phyloP scores from a whole-genome alignment of 2,888 invertebrate species.

The Andrena bucephala region DNA sequence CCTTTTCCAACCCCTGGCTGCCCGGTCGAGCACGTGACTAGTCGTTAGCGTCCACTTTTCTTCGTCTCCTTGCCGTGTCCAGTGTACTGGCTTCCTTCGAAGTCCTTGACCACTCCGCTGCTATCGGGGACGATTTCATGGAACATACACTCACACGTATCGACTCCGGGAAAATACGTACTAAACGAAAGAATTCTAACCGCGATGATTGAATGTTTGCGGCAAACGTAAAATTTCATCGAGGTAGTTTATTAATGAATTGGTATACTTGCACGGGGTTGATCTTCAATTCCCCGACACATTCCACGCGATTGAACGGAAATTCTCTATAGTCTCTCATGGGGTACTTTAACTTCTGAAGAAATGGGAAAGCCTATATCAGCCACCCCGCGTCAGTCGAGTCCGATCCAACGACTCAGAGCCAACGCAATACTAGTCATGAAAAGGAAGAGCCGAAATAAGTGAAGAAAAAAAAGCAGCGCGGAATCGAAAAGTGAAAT shows the following conservation, averaged over 20 bases:
- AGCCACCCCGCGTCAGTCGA: no score
- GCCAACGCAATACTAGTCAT: background rate
- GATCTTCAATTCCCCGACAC: background rate
- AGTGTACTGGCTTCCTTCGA: conserved; percentile 28
- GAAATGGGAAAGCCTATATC: no score
- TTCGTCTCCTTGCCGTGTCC: conserved; percentile 56
- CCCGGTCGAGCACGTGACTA: conserved; percentile 76
- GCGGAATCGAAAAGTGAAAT: conserved; percentile 56
- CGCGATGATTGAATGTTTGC: background rate
- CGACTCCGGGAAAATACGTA: background rate
- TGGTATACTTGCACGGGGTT: background rate
- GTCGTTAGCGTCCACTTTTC: conserved; percentile 74
- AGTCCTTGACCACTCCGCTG: conserved; percentile 35
- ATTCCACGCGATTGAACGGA: no score
- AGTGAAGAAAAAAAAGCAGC: background rate
- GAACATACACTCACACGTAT: background rate
- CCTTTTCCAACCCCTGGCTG: conserved; percentile 75
- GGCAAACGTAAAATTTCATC: background rate
- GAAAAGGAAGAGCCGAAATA: background rate
- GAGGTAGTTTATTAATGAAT: background rate
- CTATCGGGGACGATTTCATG: conserved; percentile 9
- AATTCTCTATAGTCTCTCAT: no score
- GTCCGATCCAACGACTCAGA: no score
- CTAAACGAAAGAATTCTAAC: background rate
- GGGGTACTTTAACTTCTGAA: no score